These are phyloP conservation scores for Apogon hyalosoma DNA, from an alignment of 2,797 vertebrate genomes.

Conservation along the genomic window DNA sequence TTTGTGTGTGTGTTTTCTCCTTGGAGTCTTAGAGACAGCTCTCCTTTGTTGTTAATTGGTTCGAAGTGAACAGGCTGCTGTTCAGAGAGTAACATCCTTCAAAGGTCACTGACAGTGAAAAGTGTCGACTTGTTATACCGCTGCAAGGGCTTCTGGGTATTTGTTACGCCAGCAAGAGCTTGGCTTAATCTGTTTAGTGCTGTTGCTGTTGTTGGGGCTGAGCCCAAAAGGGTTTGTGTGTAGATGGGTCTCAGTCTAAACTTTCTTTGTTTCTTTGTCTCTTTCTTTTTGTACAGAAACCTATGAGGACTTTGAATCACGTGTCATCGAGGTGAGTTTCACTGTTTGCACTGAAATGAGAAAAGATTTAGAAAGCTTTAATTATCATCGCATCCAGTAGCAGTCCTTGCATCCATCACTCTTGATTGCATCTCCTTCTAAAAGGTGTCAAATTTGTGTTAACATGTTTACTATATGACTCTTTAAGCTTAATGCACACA, in stretches of 20 bases:
- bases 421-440: too few species aligned
- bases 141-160: slow-evolving; percentile 59
- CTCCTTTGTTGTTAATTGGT: slow-evolving; percentile 69
- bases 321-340: slow-evolving; percentile 93
- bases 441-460: too few species aligned
- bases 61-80: slow-evolving; percentile 47
- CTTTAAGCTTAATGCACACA: too few species aligned
- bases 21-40: slow-evolving; percentile 29
- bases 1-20: slow-evolving; percentile 20
- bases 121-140: slow-evolving; percentile 41
- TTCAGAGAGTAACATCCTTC: slow-evolving; percentile 55
- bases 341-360: neutral
- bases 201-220: neutral
- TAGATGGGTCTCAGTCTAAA: slow-evolving; percentile 11
- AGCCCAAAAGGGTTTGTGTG: slow-evolving; percentile 1
- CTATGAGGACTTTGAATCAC: slow-evolving; percentile 91
- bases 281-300: slow-evolving; percentile 84
- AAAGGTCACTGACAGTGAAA: slow-evolving; percentile 68
- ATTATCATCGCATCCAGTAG: too few species aligned
- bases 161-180: slow-evolving; percentile 35
- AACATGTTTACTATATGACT: too few species aligned
- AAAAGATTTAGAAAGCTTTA: too few species aligned
- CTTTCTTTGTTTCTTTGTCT: neutral
- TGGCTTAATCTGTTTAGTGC: slow-evolving; percentile 45
- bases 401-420: too few species aligned